A percentile compares a stretch with the other conserved stretches of the same genome.
These are phyloP conservation scores for Stomorhina lunata DNA, from an alignment of 2,888 invertebrate genomes.

Conservation along the genomic window DNA sequence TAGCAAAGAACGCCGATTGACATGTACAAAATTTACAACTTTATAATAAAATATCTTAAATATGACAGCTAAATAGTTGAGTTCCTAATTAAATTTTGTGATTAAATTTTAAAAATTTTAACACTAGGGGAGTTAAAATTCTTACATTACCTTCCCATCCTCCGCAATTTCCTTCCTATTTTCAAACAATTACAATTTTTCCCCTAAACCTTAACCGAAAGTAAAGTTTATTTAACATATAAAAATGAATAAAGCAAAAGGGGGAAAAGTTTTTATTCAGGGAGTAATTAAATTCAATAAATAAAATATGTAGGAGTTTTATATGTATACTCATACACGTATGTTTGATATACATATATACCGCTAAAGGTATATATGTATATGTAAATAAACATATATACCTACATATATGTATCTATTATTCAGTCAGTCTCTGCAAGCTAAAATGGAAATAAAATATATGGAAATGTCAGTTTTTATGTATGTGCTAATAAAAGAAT, in stretches of 20 bases:
- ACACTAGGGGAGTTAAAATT: not conserved
- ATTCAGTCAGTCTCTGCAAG: not conserved
- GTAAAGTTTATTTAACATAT: not conserved
- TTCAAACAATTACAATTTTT: not conserved
- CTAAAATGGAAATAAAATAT: not conserved
- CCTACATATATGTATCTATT: no score
- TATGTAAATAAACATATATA: no score
- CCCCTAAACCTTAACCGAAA: not conserved
- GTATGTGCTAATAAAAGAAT: not conserved
- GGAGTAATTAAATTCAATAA: slow-evolving; percentile 1
- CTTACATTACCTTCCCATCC: not conserved
- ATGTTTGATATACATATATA: no score
- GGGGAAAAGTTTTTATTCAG: not conserved
- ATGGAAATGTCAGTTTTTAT: slow-evolving; percentile 1
- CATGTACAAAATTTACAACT: not conserved
- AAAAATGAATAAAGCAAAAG: not conserved
- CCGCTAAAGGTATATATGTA: no score
- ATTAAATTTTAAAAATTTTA: not conserved
- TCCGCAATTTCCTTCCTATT: not conserved
- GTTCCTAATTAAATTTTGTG: not conserved
- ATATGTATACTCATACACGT: no score
- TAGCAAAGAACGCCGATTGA: not conserved
- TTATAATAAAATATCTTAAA: not conserved
- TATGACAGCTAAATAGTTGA: slow-evolving; percentile 6
- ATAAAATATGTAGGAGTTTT: no score